Conservation (phyloP, 2,113 vertebrate species). For the Macquaria australasica region DNA sequence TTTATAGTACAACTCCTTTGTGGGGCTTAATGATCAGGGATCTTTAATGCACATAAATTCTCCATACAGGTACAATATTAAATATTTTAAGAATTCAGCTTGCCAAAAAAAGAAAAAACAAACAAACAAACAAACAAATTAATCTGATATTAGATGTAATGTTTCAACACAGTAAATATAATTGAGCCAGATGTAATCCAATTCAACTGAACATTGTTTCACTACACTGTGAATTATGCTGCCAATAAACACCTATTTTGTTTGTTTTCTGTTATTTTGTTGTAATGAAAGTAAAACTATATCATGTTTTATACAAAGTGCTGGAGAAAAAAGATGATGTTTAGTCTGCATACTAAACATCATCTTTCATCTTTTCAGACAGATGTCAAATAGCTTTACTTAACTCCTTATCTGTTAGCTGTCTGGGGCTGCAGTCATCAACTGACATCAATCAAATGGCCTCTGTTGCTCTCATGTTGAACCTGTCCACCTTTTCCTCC, state of each 20-base stretch:
- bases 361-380: conserved; percentile 19
- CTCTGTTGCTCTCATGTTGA: conserved; percentile 8
- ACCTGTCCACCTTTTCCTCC: background rate
- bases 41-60: background rate
- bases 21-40: background rate
- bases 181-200: background rate
- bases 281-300: background rate
- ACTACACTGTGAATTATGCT: background rate
- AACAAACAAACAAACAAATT: background rate
- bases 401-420: conserved; percentile 10
- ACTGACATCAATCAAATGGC: conserved; percentile 20
- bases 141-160: background rate
- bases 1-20: background rate
- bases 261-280: background rate
- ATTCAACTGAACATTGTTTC: background rate
- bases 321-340: background rate
- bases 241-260: background rate
- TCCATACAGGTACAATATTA: background rate
- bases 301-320: background rate
- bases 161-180: background rate
- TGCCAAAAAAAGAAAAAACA: background rate
- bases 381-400: conserved; percentile 9
- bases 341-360: background rate
- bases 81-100: background rate
- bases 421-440: conserved; percentile 15